Conservation (phyloP, 2,113 vertebrate species). For the Nestor notabilis region DNA sequence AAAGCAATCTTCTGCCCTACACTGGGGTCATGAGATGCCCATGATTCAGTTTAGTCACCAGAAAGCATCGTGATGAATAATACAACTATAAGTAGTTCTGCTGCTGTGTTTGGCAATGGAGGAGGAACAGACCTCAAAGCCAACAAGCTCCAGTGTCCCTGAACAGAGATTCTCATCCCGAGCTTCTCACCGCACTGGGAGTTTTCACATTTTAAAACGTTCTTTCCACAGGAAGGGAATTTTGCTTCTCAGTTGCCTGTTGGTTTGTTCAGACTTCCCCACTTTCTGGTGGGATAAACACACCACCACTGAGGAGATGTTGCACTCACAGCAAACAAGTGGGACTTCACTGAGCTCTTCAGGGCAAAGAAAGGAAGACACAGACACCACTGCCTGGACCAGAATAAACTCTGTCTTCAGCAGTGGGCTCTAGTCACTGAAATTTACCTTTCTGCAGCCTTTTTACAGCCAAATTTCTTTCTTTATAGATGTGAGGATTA, state of each 20-base stretch:
- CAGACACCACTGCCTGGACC: not conserved
- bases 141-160: not conserved
- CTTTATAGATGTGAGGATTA: not conserved
- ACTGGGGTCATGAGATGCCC: not conserved
- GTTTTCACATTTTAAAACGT: not conserved
- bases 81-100: not conserved
- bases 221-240: not conserved
- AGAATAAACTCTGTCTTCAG: not conserved
- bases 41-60: not conserved
- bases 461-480: not conserved
- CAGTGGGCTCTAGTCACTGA: not conserved
- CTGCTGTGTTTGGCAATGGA: not conserved
- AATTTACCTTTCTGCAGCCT: not conserved
- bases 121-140: not conserved
- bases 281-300: not conserved
- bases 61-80: not conserved
- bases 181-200: not conserved
- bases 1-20: not conserved
- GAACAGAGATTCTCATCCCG: not conserved
- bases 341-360: not conserved
- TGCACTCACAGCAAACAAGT: accelerated
- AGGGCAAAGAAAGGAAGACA: not conserved
- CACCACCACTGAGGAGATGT: not conserved
- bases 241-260: not conserved
- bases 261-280: not conserved